Percentiles rank a stretch among this genome's conserved stretches.
Evolutionary conservation across 2,888 invertebrate genomes (phyloP).

Genomic region (Lasius fuliginosus): DNA sequence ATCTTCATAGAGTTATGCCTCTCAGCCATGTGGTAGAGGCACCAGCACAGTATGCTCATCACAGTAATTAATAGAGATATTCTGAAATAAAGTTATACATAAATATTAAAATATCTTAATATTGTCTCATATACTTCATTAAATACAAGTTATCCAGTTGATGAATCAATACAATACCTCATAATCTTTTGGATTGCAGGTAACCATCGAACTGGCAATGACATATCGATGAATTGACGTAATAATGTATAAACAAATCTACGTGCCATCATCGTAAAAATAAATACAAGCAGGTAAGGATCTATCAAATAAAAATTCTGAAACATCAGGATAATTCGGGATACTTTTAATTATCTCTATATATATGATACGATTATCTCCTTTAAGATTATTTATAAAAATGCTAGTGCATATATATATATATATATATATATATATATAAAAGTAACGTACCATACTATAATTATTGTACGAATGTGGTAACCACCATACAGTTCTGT

Average conservation of each 20-base stretch:
- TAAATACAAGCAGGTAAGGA: constrained; percentile 94
- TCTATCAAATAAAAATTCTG: constrained; percentile 99
- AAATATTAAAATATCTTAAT: constrained; percentile 70
- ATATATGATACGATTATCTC: constrained; percentile 30
- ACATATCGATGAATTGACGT: constrained; percentile 87
- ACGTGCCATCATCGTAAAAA: constrained; percentile 93
- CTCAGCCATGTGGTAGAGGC: constrained; percentile 91
- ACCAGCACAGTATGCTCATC: constrained; percentile 89
- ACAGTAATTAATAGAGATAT: constrained; percentile 89
- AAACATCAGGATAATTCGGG: constrained; percentile 82
- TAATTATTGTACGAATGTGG: constrained; percentile 96
- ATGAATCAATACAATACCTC: constrained; percentile 79
- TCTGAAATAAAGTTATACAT: constrained; percentile 86
- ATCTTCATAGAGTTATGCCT: constrained; percentile 93
- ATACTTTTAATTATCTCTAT: not conserved
- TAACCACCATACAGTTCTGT: constrained; percentile 99
- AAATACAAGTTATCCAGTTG: constrained; percentile 33
- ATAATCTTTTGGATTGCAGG: constrained; percentile 83
- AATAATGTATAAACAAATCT: constrained; percentile 91
- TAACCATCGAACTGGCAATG: constrained; percentile 86
- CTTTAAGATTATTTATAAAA: constrained; percentile 22
- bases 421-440: not conserved
- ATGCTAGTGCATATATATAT: not conserved
- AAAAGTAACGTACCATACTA: constrained; percentile 91
- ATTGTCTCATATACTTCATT: constrained; percentile 77